Percentiles rank a stretch among this genome's conserved stretches.
These are phyloP conservation scores for Stomatorhinus walkeri DNA, from an alignment of 2,797 vertebrate genomes.

Conservation along the genomic window DNA sequence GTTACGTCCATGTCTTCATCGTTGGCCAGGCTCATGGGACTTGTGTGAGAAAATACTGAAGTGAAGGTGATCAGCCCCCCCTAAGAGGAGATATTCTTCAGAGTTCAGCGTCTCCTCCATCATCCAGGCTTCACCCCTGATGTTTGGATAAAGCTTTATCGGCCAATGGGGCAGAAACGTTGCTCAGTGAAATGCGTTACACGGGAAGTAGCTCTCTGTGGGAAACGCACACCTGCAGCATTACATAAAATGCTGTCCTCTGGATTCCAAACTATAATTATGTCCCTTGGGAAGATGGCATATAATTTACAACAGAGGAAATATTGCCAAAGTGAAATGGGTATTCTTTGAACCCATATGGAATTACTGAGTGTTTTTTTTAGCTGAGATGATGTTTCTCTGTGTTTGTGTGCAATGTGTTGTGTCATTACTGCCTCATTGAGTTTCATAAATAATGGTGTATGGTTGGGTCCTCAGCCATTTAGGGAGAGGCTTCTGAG, in stretches of 20 bases:
- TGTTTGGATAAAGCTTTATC: background rate
- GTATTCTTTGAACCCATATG: background rate
- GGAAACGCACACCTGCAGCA: background rate
- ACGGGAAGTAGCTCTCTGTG: background rate
- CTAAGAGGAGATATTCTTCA: slow-evolving; percentile 3
- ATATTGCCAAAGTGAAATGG: background rate
- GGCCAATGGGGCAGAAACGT: background rate
- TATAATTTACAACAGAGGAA: slow-evolving; percentile 6
- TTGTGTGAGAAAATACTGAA: background rate
- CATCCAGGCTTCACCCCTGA: background rate
- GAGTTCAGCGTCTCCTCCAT: background rate
- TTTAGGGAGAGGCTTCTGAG: background rate
- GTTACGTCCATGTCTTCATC: background rate
- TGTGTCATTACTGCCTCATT: background rate
- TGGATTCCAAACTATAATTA: slow-evolving; percentile 38
- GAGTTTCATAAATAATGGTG: background rate
- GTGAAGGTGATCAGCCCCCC: slow-evolving; percentile 11
- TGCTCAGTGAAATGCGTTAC: background rate
- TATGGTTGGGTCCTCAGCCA: background rate
- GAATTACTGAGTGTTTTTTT: background rate
- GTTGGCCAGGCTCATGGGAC: background rate
- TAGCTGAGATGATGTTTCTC: background rate
- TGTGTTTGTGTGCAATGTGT: background rate
- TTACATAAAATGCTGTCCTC: background rate
- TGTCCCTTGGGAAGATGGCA: slow-evolving; percentile 20